These are phyloP conservation scores for Ephialtes manifestator DNA, from an alignment of 2,888 invertebrate species.

Conservation along the genomic window DNA sequence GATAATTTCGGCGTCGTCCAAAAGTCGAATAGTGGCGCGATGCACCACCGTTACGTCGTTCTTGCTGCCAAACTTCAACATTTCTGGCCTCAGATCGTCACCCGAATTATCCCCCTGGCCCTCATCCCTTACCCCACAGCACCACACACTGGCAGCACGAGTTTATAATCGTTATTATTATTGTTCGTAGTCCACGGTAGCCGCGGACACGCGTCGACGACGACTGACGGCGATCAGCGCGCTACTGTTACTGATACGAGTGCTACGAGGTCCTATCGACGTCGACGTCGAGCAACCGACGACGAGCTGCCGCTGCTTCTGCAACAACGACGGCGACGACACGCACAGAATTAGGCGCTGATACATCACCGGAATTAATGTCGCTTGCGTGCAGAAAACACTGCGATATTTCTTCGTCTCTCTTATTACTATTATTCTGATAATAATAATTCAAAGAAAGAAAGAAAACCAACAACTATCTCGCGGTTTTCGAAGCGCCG, in stretches of 20 bases:
- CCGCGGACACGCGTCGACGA: conserved; percentile 63
- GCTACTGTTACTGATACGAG: conserved; percentile 58
- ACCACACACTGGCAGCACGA: conserved; percentile 81
- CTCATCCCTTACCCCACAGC: conserved; percentile 84
- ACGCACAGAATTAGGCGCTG: conserved; percentile 59
- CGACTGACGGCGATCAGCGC: conserved; percentile 57
- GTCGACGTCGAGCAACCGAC: conserved; percentile 59
- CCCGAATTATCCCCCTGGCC: conserved; percentile 83
- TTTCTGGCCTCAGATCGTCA: conserved; percentile 85
- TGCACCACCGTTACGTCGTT: conserved; percentile 86
- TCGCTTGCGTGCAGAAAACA: not conserved
- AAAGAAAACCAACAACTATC: not conserved
- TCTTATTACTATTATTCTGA: not conserved
- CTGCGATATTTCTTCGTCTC: conserved; percentile 10
- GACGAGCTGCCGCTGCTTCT: conserved; percentile 31
- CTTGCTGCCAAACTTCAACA: conserved; percentile 87
- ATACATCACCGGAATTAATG: conserved; percentile 66
- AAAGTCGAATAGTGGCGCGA: conserved; percentile 91
- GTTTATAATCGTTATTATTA: conserved; percentile 31
- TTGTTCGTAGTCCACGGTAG: conserved; percentile 21
- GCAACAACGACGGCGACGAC: conserved; percentile 55
- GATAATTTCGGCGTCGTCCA: conserved; percentile 96
- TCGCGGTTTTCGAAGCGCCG: not conserved
- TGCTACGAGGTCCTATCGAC: conserved; percentile 57
- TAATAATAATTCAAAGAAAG: not conserved